phyloP scores from a whole-genome alignment of 2,888 invertebrate species.

The Actias luna region DNA sequence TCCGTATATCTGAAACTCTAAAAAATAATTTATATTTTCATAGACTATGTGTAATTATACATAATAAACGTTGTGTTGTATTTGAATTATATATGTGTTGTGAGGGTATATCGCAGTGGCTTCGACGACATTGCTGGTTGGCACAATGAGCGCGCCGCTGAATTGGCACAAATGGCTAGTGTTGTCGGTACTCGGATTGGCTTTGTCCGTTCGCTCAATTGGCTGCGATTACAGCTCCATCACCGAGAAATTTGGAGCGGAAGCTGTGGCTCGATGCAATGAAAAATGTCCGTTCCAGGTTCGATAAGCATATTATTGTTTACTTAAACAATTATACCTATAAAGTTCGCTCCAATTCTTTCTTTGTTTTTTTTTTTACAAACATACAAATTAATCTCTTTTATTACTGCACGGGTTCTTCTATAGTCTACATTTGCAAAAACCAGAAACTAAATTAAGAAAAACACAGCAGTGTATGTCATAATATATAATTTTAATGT shows the following conservation, averaged over 20 bases:
- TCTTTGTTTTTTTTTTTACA: neutral
- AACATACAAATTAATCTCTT: neutral
- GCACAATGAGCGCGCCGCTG: slow-evolving; percentile 74
- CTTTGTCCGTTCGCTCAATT: slow-evolving; percentile 80
- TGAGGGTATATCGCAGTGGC: slow-evolving; percentile 57
- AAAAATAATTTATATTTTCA: slow-evolving; percentile 1
- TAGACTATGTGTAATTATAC: slow-evolving; percentile 15
- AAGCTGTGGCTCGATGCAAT: slow-evolving; percentile 76
- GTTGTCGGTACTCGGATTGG: slow-evolving; percentile 79
- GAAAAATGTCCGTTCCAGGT: slow-evolving; percentile 80
- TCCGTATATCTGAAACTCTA: neutral
- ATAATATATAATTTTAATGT: neutral
- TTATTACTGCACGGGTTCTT: neutral
- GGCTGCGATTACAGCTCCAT: slow-evolving; percentile 79
- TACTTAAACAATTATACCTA: neutral
- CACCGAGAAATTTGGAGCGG: slow-evolving; percentile 81
- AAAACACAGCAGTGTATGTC: neutral
- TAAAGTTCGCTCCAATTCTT: neutral
- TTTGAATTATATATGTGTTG: slow-evolving; percentile 41
- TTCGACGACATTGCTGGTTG: slow-evolving; percentile 43
- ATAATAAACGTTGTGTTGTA: slow-evolving; percentile 40
- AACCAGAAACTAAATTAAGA: too few species aligned
- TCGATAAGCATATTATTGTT: slow-evolving; percentile 28
- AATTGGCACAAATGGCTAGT: slow-evolving; percentile 81
- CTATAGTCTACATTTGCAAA: neutral